Evolutionary conservation across 2,888 invertebrate genomes (phyloP), one percentile per base, ranked within the genome.

Genomic region (Polyommatus iphigenia): DNA sequence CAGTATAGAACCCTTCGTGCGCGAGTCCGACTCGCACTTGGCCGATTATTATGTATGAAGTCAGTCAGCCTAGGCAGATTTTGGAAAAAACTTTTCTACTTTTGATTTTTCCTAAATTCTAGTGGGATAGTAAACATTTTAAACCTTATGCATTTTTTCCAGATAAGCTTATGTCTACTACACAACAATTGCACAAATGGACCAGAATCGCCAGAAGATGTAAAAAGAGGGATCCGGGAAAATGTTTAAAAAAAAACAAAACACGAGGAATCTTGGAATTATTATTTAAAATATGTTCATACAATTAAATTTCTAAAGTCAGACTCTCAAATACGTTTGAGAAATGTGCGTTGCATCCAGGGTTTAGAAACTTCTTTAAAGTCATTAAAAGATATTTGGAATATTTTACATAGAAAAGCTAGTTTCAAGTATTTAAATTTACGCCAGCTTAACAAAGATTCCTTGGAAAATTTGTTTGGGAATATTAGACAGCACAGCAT

Each of bases 181-280:
- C 24, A n/a, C n/a, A n/a, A n/a, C n/a, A n/a, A 82, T 57, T 59
- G 75, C 32, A 80, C 80, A 5, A 81, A 81, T 78, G 82, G 81
- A 2, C 82, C 80, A 50, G 59, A 80, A 18, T 77, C 75, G 3
- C 20, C 29, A 71, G 29, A 80, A n/a, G 80, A 82, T 79, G 29
- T 80, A 71, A 81, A 77, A 78, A 80, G 76, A 77, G 78, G 76
- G 4, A 78, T 59, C 6, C 75, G 81, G 76, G 77, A 82, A 79
- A 80, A 82, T 79, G 82, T 82, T 2, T 76, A 76, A 7, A 57
- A 36, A 54, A 79, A 80, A 46, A 79, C 73, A 7, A 76, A 78
- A 6, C 81, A 80, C 75, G 46, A 57, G 41, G 50, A 71, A 59
- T n/a, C 59, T 15, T 80, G 80, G 81, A 76, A 20, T 20, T 8